Evolutionary conservation across 2,888 invertebrate genomes (phyloP), one percentile per base, ranked within the genome.

Genomic region (Salticus scenicus): DNA sequence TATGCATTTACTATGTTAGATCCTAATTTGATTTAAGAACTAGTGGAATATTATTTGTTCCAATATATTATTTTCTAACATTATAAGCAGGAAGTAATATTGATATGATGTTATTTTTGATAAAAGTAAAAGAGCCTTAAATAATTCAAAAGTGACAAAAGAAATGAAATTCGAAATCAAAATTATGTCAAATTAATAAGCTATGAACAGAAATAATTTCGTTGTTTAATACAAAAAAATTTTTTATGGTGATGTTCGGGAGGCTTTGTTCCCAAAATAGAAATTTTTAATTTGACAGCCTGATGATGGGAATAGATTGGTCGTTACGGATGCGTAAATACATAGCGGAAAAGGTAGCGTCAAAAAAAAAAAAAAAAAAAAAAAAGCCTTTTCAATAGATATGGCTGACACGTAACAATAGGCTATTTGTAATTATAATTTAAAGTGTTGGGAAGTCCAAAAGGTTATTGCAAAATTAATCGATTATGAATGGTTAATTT

Each of bases 291-390:
- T 57, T 57, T 57, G 57, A 24, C 24, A 24, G 20, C 57, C 2
- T 57, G 57, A 57, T 57, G 57, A 57, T 57, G 57, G 57, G 57
- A 57, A 57, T 24, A 24, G 57, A 57, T 57, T n/a, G 57, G 24
- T 57, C 57, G 57, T 57, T 24, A 57, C 24, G 57, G 57, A 57
- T 24, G 57, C 24, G 24, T 57, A 57, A 57, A 12, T 24, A 57
- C 24, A 57, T 57, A 24, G 24, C 24, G 57, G 4, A 57, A n/a
- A 57, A 24, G 57, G 24, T 24, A 24, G 24, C 57, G 57, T 57
- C 57, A 57, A 24, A 17, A 57, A 57, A n/a, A n/a, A n/a, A n/a
- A n/a, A n/a, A n/a, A n/a, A n/a, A n/a, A n/a, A n/a, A n/a, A n/a
- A n/a, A 57, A 24, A 57, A 57, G 24, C 5, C 24, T 24, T 20